Evolutionary conservation across 2,113 vertebrate species (phyloP), one percentile per base, ranked within the genome.

Genomic region (Colinus virginianus): DNA sequence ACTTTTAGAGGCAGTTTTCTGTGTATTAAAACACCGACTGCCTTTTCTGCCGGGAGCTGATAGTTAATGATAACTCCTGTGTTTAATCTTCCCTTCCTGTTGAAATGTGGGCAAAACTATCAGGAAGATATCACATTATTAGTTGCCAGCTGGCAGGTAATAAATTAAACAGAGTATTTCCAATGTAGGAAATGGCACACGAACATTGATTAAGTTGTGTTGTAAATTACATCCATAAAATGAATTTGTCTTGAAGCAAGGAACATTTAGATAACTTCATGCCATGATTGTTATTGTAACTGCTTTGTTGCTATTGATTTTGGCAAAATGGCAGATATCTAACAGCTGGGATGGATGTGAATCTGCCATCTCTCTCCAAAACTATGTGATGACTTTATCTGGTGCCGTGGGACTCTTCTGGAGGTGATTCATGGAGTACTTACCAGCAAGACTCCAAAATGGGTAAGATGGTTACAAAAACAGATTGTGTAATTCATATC

Each of bases 391-490:
- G 58, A 42, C 63, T 94, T 84, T 69, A 48, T 89, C 74, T 90
- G 80, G 63, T 69, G 58, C 84, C 55, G 28, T 0, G 0, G 62
- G 78, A 84, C 81, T 95, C 66, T 86, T 53, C 66, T 32, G 69
- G 87, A 79, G 85, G 42, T 93, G 93, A 95, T 90, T 94, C 97
- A 96, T 5, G 9, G 46, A 91, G 11, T 95, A 97, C 98, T 98
- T 97, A 99, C 99, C 98, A 99, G 88, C 59, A 99, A 96, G 81
- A 99, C 97, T 88, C 98, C 98, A 90, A 99, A 99, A 97, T 99
- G 98, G 84, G 99, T 99, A 90, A 99, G 98, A 89, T 99, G 98
- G 95, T 98, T 97, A 97, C 98, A 99, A 89, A 97, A 97, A 96
- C 98, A 99, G 96, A 97, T 97, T 90, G 99, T 99, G 92, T 98